Conservation (phyloP, 2,113 vertebrate genomes). For the Centropus unirufus region DNA sequence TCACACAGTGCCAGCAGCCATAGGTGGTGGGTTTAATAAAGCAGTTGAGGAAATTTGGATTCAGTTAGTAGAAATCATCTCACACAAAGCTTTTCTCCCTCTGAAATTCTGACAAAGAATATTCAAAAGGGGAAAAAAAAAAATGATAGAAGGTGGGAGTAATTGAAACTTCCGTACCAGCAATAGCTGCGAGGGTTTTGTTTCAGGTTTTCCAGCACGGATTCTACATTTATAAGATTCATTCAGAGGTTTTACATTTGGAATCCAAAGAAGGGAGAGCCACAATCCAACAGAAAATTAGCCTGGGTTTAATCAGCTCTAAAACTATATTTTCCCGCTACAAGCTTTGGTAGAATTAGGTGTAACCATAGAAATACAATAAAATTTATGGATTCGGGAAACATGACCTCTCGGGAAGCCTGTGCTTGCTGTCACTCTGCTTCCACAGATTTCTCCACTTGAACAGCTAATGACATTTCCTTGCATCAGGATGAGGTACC, state of each 20-base stretch:
- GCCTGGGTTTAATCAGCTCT: neutral
- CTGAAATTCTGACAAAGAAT: neutral
- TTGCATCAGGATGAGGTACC: neutral
- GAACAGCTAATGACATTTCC: neutral
- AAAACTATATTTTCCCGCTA: neutral
- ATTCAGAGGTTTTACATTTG: neutral
- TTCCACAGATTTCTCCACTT: neutral
- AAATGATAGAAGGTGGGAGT: neutral
- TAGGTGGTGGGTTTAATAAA: slow-evolving; percentile 45
- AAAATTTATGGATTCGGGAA: rapidly evolving
- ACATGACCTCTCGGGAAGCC: neutral
- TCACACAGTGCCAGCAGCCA: slow-evolving; percentile 18
- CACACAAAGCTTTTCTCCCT: neutral
- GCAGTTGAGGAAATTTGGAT: neutral
- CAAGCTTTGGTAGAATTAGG: neutral
- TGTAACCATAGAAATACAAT: neutral
- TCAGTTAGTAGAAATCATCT: neutral
- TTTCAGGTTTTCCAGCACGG: neutral
- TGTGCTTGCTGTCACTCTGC: neutral
- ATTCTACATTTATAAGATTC: neutral
- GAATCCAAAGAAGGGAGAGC: neutral
- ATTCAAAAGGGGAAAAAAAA: neutral
- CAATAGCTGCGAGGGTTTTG: neutral
- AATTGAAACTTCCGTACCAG: neutral
- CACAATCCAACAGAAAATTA: neutral